These are phyloP conservation scores for Drosophila miranda DNA, from an alignment of 1,140 invertebrate genomes.

Conservation along the genomic window DNA sequence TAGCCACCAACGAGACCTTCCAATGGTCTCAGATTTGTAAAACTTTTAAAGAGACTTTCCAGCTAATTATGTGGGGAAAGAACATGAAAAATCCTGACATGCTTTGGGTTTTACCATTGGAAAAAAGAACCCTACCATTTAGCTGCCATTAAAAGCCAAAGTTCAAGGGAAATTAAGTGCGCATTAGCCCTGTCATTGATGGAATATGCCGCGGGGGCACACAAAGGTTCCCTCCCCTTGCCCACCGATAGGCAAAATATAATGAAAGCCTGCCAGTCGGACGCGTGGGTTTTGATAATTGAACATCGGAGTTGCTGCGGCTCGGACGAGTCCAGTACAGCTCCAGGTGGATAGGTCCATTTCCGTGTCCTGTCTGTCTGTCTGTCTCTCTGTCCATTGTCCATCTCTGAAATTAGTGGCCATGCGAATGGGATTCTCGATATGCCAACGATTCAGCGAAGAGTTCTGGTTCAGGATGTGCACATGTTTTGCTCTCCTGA, in stretches of 20 bases:
- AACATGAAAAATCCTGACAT: background rate
- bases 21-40: too few species aligned
- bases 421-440: too few species aligned
- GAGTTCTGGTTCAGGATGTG: constrained; percentile 2
- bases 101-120: background rate
- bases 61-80: too few species aligned
- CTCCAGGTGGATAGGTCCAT: too few species aligned
- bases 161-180: constrained; percentile 38
- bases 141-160: constrained; percentile 33
- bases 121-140: constrained; percentile 34
- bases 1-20: too few species aligned
- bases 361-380: background rate
- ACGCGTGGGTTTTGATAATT: constrained; percentile 30
- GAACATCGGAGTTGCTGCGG: background rate
- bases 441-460: background rate
- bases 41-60: too few species aligned
- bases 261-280: constrained; percentile 18
- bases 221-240: background rate
- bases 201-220: background rate
- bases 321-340: too few species aligned
- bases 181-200: constrained; percentile 31
- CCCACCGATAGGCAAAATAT: constrained; percentile 23
- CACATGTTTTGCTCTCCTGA: constrained; percentile 25
- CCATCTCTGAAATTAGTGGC: too few species aligned
- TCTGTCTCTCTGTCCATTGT: constrained; percentile 2